Conservation (phyloP, 2,113 vertebrate species). For the Nesogale talazaci region DNA sequence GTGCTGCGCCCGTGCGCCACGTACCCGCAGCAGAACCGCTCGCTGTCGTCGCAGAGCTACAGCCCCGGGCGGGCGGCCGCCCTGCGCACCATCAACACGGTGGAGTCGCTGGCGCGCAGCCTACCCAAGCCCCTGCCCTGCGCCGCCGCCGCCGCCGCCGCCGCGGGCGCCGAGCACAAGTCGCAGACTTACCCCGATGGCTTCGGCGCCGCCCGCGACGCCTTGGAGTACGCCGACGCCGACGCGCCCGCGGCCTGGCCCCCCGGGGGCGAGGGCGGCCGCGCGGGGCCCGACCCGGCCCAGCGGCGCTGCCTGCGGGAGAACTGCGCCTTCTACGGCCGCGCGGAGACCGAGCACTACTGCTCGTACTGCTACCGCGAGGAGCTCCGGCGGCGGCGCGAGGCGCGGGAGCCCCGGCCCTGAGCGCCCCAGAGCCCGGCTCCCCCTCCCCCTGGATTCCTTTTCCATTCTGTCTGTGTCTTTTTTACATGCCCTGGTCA, state of each 20-base stretch:
- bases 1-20: slow-evolving; percentile 97
- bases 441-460: neutral
- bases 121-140: slow-evolving; percentile 81
- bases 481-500: slow-evolving; percentile 86
- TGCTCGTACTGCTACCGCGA: slow-evolving; percentile 99
- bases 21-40: slow-evolving; percentile 98
- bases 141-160: neutral
- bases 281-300: slow-evolving; percentile 89
- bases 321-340: slow-evolving; percentile 98
- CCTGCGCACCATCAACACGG: slow-evolving; percentile 91
- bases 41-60: slow-evolving; percentile 97
- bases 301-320: slow-evolving; percentile 97
- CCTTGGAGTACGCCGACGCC: slow-evolving; percentile 95
- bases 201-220: slow-evolving; percentile 92
- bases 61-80: slow-evolving; percentile 93
- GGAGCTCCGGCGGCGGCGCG: slow-evolving; percentile 95
- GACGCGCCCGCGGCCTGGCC: slow-evolving; percentile 90
- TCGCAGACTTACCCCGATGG: slow-evolving; percentile 97
- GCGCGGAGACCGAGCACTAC: slow-evolving; percentile 96
- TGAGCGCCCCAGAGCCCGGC: slow-evolving; percentile 75
- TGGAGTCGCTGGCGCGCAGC: slow-evolving; percentile 90
- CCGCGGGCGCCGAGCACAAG: slow-evolving; percentile 89
- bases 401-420: slow-evolving; percentile 89
- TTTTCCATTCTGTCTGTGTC: slow-evolving; percentile 86
- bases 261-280: slow-evolving; percentile 92